phyloP scores from a whole-genome alignment of 2,888 invertebrate species.

The Rhogogaster chlorosoma region DNA sequence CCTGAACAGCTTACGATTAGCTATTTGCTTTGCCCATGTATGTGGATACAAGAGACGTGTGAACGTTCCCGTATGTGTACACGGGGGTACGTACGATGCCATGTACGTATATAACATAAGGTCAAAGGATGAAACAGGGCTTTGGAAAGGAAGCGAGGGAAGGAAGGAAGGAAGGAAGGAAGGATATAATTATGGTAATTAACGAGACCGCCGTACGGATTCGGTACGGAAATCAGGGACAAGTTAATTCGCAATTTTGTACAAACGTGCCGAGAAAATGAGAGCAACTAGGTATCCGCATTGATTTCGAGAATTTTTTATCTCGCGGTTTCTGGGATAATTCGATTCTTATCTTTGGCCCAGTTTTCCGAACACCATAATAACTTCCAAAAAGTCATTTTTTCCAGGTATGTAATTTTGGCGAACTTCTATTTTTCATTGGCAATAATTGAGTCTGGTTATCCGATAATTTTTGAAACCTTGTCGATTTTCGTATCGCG shows the following conservation, averaged over 20 bases:
- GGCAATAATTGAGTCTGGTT: background rate
- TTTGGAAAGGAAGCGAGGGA: background rate
- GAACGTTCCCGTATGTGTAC: no score
- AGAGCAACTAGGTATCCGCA: background rate
- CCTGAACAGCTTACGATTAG: background rate
- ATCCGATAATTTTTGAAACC: background rate
- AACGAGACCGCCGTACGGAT: background rate
- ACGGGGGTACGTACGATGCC: background rate
- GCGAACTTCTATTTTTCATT: background rate
- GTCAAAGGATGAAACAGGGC: background rate
- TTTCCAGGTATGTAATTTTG: no score
- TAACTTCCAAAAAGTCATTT: no score
- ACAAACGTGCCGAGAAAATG: background rate
- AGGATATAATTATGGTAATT: constrained; percentile 44
- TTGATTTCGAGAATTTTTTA: background rate
- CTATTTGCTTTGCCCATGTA: background rate
- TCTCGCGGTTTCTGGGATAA: no score
- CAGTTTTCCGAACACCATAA: no score
- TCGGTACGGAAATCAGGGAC: constrained; percentile 33
- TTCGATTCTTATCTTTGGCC: no score
- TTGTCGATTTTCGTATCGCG: background rate
- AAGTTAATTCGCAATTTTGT: constrained; percentile 32
- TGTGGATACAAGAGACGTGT: no score
- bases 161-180: constrained; percentile 40
- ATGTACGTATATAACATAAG: background rate